Percentiles rank a stretch among this genome's conserved stretches.
Conservation (phyloP, 2,113 vertebrate species). For the Holacanthus passer region DNA sequence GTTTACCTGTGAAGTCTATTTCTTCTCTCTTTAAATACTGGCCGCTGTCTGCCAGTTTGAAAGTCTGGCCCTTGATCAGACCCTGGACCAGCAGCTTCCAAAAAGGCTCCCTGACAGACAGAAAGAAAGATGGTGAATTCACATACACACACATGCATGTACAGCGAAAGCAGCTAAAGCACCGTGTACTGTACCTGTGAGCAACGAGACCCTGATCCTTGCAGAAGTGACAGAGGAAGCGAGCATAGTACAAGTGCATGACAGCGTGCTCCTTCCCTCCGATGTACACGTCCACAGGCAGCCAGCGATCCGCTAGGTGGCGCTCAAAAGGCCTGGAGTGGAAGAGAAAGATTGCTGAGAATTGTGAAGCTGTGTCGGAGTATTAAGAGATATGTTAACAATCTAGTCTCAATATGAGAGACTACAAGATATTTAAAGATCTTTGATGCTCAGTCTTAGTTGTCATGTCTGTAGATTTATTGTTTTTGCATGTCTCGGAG, state of each 20-base stretch:
- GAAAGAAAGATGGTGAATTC: neutral
- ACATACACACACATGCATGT: neutral
- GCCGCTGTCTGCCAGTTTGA: conserved; percentile 87
- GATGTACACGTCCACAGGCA: conserved; percentile 96
- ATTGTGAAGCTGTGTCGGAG: too few species aligned
- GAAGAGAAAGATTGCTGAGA: neutral
- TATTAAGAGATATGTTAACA: neutral
- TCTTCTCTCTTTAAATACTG: conserved; percentile 91
- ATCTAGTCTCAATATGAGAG: neutral
- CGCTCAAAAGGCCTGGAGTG: conserved; percentile 88
- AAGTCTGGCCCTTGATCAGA: conserved; percentile 96
- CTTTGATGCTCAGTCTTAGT: neutral
- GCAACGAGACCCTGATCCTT: conserved; percentile 89
- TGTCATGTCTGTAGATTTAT: neutral
- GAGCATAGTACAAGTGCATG: conserved; percentile 97
- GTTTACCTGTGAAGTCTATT: conserved; percentile 91
- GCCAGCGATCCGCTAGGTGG: conserved; percentile 90
- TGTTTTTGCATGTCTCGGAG: neutral
- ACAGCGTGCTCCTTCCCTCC: conserved; percentile 98
- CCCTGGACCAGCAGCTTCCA: conserved; percentile 95
- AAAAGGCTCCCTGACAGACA: conserved; percentile 91
- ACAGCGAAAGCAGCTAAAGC: neutral
- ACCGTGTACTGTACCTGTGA: conserved; percentile 85
- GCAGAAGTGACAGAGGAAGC: conserved; percentile 96
- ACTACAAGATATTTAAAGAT: neutral